Evolutionary conservation across 2,797 vertebrate species (phyloP).

Genomic region (Lutjanus campechanus): DNA sequence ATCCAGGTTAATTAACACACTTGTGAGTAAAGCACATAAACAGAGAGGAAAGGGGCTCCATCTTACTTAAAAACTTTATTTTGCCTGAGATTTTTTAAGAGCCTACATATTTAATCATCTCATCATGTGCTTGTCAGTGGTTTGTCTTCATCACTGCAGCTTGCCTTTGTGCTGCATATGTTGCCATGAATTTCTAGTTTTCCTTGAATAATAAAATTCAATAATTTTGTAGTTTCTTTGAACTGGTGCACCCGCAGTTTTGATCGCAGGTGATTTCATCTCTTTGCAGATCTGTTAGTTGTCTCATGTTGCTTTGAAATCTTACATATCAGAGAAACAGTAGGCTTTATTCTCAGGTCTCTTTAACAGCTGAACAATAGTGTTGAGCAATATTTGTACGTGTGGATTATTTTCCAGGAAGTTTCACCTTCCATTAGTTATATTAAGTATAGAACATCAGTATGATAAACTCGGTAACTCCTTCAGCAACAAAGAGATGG

Average conservation of each 20-base stretch:
- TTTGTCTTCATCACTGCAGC: not conserved
- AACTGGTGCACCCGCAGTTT: not conserved
- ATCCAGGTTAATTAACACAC: too few relatives aligned
- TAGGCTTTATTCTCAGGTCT: not conserved
- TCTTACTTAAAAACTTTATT: too few relatives aligned
- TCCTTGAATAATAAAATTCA: not conserved
- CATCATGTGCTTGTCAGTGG: too few relatives aligned
- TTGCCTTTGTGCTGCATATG: not conserved
- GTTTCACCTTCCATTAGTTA: not conserved
- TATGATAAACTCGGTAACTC: not conserved
- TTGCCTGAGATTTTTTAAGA: too few relatives aligned
- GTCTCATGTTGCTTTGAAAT: slow-evolving; percentile 22
- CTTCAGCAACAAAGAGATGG: not conserved
- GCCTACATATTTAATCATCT: too few relatives aligned
- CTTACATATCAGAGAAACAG: slow-evolving; percentile 10
- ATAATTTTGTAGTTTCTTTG: not conserved
- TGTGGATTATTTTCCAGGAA: not conserved
- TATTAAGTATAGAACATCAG: not conserved
- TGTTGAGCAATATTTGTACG: not conserved
- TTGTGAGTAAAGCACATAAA: too few relatives aligned
- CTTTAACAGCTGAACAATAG: slow-evolving; percentile 6
- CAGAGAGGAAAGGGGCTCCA: too few relatives aligned
- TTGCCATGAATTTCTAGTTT: not conserved
- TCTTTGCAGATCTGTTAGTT: slow-evolving; percentile 23
- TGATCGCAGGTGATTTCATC: slow-evolving; percentile 24